Conservation (phyloP, 1,140 invertebrate genomes). For the Hycleus cichorii region DNA sequence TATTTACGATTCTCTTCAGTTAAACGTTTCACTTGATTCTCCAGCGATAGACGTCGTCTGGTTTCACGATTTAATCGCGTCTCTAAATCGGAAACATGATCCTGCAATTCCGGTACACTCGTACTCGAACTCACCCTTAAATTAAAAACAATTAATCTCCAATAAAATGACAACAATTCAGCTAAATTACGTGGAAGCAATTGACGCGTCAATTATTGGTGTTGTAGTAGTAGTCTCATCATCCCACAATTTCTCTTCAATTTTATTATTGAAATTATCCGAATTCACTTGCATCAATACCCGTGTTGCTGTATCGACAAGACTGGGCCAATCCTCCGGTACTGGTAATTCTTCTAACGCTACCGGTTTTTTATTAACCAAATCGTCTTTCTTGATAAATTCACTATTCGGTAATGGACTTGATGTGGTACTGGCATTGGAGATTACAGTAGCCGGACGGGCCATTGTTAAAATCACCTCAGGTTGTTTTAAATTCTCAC, state of each 20-base stretch:
- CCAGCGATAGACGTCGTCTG: conserved; percentile 51
- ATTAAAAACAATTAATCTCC: not conserved
- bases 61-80: conserved; percentile 55
- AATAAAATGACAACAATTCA: too few species aligned
- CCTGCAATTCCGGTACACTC: conserved; percentile 53
- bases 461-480: conserved; percentile 67
- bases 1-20: conserved; percentile 77
- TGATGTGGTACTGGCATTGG: conserved; percentile 56
- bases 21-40: conserved; percentile 68
- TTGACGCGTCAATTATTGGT: conserved; percentile 34
- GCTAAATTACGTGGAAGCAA: conserved; percentile 37
- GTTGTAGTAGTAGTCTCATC: conserved; percentile 23
- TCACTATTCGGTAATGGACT: conserved; percentile 52
- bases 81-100: conserved; percentile 57
- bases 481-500: conserved; percentile 48
- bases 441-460: conserved; percentile 63
- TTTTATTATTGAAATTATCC: conserved; percentile 19
- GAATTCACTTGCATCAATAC: conserved; percentile 55
- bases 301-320: conserved; percentile 68
- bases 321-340: conserved; percentile 64
- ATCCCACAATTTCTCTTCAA: conserved; percentile 34
- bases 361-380: conserved; percentile 2
- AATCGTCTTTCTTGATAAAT: conserved; percentile 49
- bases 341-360: conserved; percentile 42
- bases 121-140: conserved; percentile 34